These are phyloP conservation scores for cat (Felis catus) DNA, from an alignment of 2,113 vertebrate species.

Conservation along the genomic window F.catus_Fca126_mat1.0 CM031427.1:12321501-12322000, in stretches of 20 bases:
- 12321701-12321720: not conserved
- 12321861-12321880: not conserved
- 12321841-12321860: not conserved
- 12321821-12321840: not conserved
- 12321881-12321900: not conserved
- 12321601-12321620: fast-evolving
- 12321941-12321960: too few relatives aligned
- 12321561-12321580: not conserved
- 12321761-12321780: not conserved
- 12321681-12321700: not conserved
- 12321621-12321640: fast-evolving
- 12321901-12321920: too few relatives aligned
- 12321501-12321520: not conserved
- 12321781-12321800: not conserved
- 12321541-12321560: not conserved
- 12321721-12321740: not conserved
- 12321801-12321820: not conserved
- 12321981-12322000: too few relatives aligned
- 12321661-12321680: not conserved
- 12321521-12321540: not conserved
- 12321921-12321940: too few relatives aligned
- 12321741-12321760: not conserved
- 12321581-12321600: not conserved
- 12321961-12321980: too few relatives aligned
- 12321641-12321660: not conserved